Base-by-base conservation (phyloP, 1,140 invertebrate species). In the Acyrthosiphon pisum region DNA sequence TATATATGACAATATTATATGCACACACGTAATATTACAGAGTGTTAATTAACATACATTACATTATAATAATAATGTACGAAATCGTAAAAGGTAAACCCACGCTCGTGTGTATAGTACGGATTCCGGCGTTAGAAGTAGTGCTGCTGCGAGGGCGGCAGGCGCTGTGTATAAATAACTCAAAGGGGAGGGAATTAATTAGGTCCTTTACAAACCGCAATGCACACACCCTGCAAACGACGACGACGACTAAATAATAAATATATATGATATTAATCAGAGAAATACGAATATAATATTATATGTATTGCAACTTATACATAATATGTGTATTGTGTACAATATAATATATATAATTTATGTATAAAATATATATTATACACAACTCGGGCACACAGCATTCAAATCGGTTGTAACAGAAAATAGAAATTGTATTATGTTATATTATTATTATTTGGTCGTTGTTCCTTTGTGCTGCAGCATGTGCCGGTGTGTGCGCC, bases 381-480 rank as follows among this genome's bases (percentile, higher is more conserved):
- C 30, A n/a, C 46, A 76, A 18, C 18, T 76, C 60, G 60, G 60
- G 60, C 14, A n/a, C 14, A 76, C 30, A 76, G n/a, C 86, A 46
- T 48, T 48, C 46, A 46, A 88, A 88, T 88, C 46, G 86, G 86
- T 87, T 41, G 46, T 48, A 88, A 30, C 26, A 89, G 48, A 89
- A 89, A 89, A 56, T 56, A 56, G 35, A 89, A 89, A 89, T 53
- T 56, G 37, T 89, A 89, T 56, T 48, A 88, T 76, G 30, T 88
- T 46, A 88, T 89, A 89, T 56, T 56, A 41, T 89, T 89, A 53
- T 89, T 56, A 56, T 89, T 88, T 26, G 86, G 88, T 89, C 50
- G 88, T 89, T 56, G 50, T 89, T 89, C 88, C 22, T 89, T 89
- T 89, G 88, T 89, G 23, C 30, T 46, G n/a, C 46, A 48, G 30